A percentile compares a stretch with the other conserved stretches of the same genome.
Evolutionary conservation across 2,888 invertebrate genomes (phyloP).

Genomic region (Anaspis maculata): DNA sequence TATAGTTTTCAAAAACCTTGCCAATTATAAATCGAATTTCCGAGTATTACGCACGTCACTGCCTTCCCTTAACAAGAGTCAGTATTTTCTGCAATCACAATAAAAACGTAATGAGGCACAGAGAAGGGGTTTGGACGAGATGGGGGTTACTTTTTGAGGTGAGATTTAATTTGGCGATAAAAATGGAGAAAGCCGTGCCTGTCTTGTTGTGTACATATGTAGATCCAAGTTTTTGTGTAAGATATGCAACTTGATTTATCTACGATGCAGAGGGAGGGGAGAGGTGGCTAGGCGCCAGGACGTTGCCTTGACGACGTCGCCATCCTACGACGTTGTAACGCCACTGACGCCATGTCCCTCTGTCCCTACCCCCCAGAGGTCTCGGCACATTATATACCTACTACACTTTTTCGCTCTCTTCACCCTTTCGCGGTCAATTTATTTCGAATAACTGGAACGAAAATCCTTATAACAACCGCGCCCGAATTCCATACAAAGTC

Average conservation of each 20-base stretch:
- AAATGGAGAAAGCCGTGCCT: constrained; percentile 26
- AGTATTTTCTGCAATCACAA: too few species aligned
- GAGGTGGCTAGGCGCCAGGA: constrained; percentile 34
- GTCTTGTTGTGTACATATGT: constrained; percentile 33
- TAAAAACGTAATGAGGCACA: too few species aligned
- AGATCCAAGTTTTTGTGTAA: constrained; percentile 32
- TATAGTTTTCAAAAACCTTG: too few species aligned
- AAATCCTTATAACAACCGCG: too few species aligned
- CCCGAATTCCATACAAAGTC: too few species aligned
- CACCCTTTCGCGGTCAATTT: constrained; percentile 18
- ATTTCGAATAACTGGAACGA: too few species aligned
- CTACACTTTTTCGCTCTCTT: constrained; percentile 16
- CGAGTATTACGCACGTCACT: too few species aligned
- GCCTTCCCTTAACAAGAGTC: too few species aligned
- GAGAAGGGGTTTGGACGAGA: too few species aligned
- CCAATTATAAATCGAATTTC: too few species aligned
- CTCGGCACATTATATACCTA: constrained; percentile 18
- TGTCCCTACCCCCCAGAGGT: constrained; percentile 9
- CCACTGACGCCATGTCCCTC: constrained; percentile 18
- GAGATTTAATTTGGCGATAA: constrained; percentile 24
- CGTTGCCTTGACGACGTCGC: constrained; percentile 40
- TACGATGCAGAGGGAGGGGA: constrained; percentile 27
- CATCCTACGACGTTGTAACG: constrained; percentile 17
- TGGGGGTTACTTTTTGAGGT: constrained; percentile 15
- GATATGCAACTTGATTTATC: constrained; percentile 34